Evolutionary conservation across 2,113 vertebrate genomes (phyloP), one percentile per base, ranked within the genome.

Genomic region (Marmota monax): DNA sequence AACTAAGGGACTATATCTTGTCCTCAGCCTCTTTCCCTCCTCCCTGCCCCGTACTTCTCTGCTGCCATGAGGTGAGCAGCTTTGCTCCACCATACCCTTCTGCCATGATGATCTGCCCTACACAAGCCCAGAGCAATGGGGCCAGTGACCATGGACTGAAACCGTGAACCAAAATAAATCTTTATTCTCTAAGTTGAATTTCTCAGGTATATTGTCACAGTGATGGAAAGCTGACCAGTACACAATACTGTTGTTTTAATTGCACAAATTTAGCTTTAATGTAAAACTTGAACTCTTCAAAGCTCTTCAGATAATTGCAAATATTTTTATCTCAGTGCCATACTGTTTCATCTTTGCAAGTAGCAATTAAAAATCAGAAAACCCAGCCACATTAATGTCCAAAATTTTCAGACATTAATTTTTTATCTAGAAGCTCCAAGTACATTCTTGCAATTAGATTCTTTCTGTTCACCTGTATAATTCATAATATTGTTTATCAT

Each of bases 361-460:
- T 56, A 63, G 12, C 11, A 72, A 42, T 79, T 42, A 42, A 76
- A 74, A 67, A 84, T 61, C 22, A 94, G 56, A 90, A 88, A 70
- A 76, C 51, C 5, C 84, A 65, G 56, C 39, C 48, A 76, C 3
- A 82, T 67, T 29, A 82, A n/a, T 32, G 27, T 73, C 5, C 84
- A 45, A 76, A 77, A 23, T 92, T 14, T 1, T 77, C 61, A 82
- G 37, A 73, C 29, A 32, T 87, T 27, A 20, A 56, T 58, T 73
- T 77, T 97, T 77, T 86, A 89, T 39, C 9, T 7, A 84, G 72
- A 51, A 93, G 87, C 18, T 82, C 72, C 22, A 72, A 32, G 45
- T 77, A 37, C 22, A 61, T 7, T 61, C 22, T 61, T 61, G 20
- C 58, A 61, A 23, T 22, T 61, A 56, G 34, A 32, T 84, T 42